These are phyloP conservation scores for Drosophila putrida DNA, from an alignment of 2,888 invertebrate species.

Conservation along the genomic window DNA sequence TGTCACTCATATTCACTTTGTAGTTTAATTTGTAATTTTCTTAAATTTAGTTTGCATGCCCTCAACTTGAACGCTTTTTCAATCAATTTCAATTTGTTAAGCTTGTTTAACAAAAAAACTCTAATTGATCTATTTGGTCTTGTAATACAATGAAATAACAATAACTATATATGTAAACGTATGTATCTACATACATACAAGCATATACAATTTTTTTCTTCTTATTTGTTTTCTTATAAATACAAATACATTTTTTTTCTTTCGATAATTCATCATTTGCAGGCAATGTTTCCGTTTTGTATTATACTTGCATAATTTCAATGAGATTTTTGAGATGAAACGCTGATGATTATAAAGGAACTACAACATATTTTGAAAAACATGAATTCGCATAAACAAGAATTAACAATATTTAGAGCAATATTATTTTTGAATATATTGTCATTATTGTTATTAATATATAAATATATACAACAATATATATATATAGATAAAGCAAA, in stretches of 20 bases:
- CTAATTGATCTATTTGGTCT: conserved; percentile 10
- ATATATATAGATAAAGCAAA: conserved; percentile 29
- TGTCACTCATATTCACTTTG: conserved; percentile 17
- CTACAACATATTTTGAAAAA: conserved; percentile 84
- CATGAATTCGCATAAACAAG: conserved; percentile 68
- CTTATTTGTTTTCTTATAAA: conserved; percentile 20
- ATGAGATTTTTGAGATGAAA: conserved; percentile 38
- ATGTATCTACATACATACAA: conserved; percentile 4
- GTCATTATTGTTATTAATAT: conserved; percentile 48
- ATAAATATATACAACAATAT: conserved; percentile 44
- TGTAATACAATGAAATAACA: conserved; percentile 19
- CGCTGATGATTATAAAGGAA: conserved; percentile 60
- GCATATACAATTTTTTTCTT: background rate
- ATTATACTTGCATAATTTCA: conserved; percentile 23
- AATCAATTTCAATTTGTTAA: conserved; percentile 24
- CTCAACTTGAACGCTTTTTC: conserved; percentile 32
- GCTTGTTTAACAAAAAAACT: conserved; percentile 31
- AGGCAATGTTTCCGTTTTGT: conserved; percentile 25
- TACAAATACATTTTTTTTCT: background rate
- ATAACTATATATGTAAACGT: conserved; percentile 6
- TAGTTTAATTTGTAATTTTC: conserved; percentile 24
- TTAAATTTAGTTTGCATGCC: conserved; percentile 50
- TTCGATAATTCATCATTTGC: conserved; percentile 12
- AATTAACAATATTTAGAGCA: conserved; percentile 27
- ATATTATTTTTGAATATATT: conserved; percentile 33